Conservation (phyloP, 2,797 vertebrate genomes). For the Prunella strophiata region DNA sequence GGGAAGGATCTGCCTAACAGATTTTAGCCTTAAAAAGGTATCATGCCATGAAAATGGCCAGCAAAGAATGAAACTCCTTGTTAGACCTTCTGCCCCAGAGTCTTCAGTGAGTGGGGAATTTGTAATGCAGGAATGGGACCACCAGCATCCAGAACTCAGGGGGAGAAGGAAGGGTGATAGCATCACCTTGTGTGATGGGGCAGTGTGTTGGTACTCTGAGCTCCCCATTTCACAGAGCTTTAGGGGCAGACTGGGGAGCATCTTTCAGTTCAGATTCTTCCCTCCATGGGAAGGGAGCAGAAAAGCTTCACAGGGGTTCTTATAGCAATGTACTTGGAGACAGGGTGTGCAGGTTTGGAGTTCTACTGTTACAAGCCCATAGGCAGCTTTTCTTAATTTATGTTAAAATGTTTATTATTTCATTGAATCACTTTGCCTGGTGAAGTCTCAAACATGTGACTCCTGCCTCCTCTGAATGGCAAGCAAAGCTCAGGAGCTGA, state of each 20-base stretch:
- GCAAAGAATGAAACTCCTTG: background rate
- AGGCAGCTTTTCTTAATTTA: constrained; percentile 24
- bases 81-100: background rate
- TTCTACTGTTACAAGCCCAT: constrained; percentile 1
- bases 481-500: background rate
- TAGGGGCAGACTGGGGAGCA: background rate
- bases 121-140: background rate
- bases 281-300: background rate
- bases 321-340: background rate
- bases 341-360: background rate
- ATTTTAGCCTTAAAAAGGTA: background rate
- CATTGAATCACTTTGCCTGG: background rate
- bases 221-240: background rate
- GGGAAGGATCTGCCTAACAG: background rate
- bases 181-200: background rate
- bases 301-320: background rate
- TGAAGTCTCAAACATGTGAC: background rate
- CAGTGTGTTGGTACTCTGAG: background rate
- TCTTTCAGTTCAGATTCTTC: background rate
- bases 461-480: background rate
- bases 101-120: background rate
- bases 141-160: background rate
- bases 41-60: background rate
- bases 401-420: background rate
- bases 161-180: background rate